Evolutionary conservation across 1,140 invertebrate species (phyloP).

Genomic region (Arion vulgaris): DNA sequence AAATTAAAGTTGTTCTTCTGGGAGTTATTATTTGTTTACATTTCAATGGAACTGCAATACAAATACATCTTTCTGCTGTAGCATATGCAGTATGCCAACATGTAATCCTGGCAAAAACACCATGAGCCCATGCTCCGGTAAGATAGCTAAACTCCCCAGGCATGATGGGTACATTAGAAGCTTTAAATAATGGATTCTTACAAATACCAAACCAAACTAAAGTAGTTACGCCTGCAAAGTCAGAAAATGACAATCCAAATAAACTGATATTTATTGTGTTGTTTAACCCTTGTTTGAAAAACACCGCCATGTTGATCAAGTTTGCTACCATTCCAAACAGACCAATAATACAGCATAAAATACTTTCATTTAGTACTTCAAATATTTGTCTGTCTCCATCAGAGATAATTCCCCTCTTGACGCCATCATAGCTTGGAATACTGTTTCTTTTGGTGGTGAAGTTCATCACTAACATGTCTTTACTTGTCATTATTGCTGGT

Average conservation of each 20-base stretch:
- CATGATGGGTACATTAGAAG: not conserved
- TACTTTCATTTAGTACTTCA: not conserved
- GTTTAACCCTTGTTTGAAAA: not conserved
- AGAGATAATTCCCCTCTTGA: not conserved
- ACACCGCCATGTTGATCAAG: slow-evolving; percentile 15
- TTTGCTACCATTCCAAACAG: not conserved
- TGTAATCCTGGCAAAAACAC: slow-evolving; percentile 15
- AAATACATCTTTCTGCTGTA: slow-evolving; percentile 13
- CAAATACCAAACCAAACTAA: slow-evolving; percentile 14
- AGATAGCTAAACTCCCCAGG: slow-evolving; percentile 11
- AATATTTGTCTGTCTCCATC: not conserved
- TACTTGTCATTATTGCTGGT: too few relatives aligned
- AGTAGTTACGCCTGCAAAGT: not conserved
- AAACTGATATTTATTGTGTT: slow-evolving; percentile 23
- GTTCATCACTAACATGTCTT: too few relatives aligned
- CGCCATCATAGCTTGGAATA: not conserved
- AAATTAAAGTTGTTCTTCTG: not conserved
- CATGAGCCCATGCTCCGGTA: not conserved
- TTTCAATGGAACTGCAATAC: slow-evolving; percentile 13
- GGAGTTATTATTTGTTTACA: slow-evolving; percentile 14
- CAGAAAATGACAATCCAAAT: not conserved
- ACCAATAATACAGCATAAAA: not conserved
- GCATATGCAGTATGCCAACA: slow-evolving; percentile 20
- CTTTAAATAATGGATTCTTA: not conserved
- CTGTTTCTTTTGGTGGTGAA: too few relatives aligned